Evolutionary conservation across 2,888 invertebrate species (phyloP), one percentile per base, ranked within the genome.

Genomic region (Tryphoninae sp.): DNA sequence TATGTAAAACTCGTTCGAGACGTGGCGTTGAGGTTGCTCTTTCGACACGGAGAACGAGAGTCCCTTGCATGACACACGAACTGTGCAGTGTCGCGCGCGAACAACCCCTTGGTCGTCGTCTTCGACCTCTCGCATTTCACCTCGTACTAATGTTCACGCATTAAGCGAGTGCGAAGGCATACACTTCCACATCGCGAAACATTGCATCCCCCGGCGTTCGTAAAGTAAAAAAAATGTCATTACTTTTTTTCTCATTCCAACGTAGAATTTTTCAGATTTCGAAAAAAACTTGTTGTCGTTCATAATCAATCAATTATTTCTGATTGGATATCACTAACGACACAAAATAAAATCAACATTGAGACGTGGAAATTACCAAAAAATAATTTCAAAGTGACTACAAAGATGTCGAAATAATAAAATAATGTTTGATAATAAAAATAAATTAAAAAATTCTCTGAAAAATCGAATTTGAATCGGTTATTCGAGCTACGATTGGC

Each of bases 91-190:
- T 51, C 58, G 49, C 68, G 33, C 67, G 45, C 76, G 40, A 33
- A 64, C 71, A 69, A 45, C n/a, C 40, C 22, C 61, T 49, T 55
- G 49, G 33, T 61, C 80, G 45, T 58, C 64, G 51, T 75, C 77
- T 72, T 59, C 19, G 42, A 58, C 59, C 74, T 72, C 42, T 67
- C 22, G 33, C 45, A 22, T 68, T 68, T 68, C 62, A 62, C 67
- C 49, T 58, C 33, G 51, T 45, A 42, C 16, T 33, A 51, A 55
- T 23, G 19, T 55, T 58, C 45, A 8, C 59, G 62, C 42, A 59
- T 78, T 45, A 62, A 79, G 86, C 84, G 86, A 88, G 89, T 88
- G 89, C 89, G 88, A 90, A 90, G 86, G 86, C 87, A 86, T 89
- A 88, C 89, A 89, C 89, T 91, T 89, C 86, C 88, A 86, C 88